Percentiles rank a stretch among this genome's conserved stretches.
phyloP scores from a whole-genome alignment of 2,888 invertebrate species.

The Merodon equestris region DNA sequence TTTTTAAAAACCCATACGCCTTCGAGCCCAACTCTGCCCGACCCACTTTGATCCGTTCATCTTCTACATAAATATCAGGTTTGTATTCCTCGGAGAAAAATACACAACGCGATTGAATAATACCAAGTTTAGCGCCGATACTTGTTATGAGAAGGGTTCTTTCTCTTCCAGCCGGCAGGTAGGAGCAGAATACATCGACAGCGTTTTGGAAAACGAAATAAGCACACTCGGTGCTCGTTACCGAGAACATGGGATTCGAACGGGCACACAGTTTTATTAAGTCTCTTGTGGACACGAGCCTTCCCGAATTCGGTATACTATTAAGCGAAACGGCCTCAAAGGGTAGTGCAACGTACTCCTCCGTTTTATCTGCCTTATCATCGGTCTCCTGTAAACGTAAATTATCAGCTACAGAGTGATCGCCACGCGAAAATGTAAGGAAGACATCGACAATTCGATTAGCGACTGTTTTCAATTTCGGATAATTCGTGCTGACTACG shows the following conservation, averaged over 20 bases:
- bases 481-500: constrained; percentile 85
- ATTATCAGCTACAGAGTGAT: constrained; percentile 80
- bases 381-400: constrained; percentile 78
- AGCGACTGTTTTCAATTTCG: constrained; percentile 85
- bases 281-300: constrained; percentile 91
- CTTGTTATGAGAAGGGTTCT: constrained; percentile 85
- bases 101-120: constrained; percentile 89
- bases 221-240: constrained; percentile 81
- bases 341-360: constrained; percentile 74
- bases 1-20: constrained; percentile 33
- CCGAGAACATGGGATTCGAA: constrained; percentile 86
- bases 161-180: constrained; percentile 83
- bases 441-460: constrained; percentile 90
- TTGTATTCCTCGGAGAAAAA: constrained; percentile 89
- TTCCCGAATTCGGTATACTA: constrained; percentile 78
- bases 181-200: constrained; percentile 93
- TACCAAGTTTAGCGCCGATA: constrained; percentile 90
- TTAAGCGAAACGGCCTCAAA: constrained; percentile 73
- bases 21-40: constrained; percentile 81
- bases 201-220: constrained; percentile 87
- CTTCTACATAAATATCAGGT: constrained; percentile 84
- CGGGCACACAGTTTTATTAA: constrained; percentile 94
- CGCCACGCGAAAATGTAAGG: constrained; percentile 87
- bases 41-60: constrained; percentile 84
- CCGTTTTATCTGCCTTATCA: constrained; percentile 73